Conservation (phyloP, 2,888 invertebrate species). For the Nemurella pictetii region DNA sequence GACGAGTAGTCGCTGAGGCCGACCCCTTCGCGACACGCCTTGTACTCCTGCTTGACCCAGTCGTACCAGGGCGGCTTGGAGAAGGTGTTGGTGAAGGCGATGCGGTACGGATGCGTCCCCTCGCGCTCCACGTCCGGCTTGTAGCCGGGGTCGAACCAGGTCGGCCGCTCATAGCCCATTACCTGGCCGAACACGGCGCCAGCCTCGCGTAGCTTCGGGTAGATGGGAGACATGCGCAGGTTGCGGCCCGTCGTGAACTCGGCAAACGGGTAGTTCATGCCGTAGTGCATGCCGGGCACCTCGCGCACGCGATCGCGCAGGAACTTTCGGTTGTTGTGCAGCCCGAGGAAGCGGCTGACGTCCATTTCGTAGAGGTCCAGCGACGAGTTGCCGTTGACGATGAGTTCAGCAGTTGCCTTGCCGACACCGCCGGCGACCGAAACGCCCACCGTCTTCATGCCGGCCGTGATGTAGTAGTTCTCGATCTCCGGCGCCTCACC, state of each 20-base stretch:
- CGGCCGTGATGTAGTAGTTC: slow-evolving; percentile 91
- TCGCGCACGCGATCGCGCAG: slow-evolving; percentile 88
- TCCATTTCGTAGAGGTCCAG: slow-evolving; percentile 88
- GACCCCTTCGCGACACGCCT: slow-evolving; percentile 88
- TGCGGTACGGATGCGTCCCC: slow-evolving; percentile 63
- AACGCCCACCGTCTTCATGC: slow-evolving; percentile 96
- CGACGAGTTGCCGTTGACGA: slow-evolving; percentile 77
- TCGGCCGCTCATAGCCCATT: slow-evolving; percentile 96
- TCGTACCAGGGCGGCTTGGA: slow-evolving; percentile 95
- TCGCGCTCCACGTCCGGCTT: slow-evolving; percentile 52
- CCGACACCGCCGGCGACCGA: slow-evolving; percentile 96
- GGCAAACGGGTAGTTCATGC: slow-evolving; percentile 78
- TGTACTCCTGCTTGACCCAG: slow-evolving; percentile 84
- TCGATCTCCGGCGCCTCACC: slow-evolving; percentile 92
- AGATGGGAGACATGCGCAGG: slow-evolving; percentile 91
- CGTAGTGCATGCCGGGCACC: slow-evolving; percentile 86
- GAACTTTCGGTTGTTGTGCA: slow-evolving; percentile 94
- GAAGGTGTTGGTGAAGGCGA: slow-evolving; percentile 81
- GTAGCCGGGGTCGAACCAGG: slow-evolving; percentile 76
- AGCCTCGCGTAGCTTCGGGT: slow-evolving; percentile 84
- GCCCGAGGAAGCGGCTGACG: slow-evolving; percentile 83
- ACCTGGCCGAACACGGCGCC: slow-evolving; percentile 96
- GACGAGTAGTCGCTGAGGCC: slow-evolving; percentile 96
- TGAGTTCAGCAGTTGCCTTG: slow-evolving; percentile 82
- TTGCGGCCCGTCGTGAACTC: slow-evolving; percentile 89